A percentile compares a stretch with the other conserved stretches of the same genome.
Conservation (phyloP, 2,888 invertebrate species). For the Marronus borbonicus region DNA sequence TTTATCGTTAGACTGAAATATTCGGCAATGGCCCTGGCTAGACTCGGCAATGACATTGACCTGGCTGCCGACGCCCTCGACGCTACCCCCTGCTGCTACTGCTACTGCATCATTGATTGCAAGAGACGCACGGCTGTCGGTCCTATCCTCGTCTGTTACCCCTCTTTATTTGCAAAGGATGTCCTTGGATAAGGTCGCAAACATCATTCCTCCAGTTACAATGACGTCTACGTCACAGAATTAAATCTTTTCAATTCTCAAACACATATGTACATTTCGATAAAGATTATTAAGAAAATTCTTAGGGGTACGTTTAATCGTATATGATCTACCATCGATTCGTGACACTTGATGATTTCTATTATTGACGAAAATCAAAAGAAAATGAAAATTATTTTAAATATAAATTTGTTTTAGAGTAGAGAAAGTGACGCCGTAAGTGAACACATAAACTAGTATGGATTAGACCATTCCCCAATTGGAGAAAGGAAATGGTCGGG, state of each 20-base stretch:
- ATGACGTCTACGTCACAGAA: neutral
- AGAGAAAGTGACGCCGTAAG: too few relatives aligned
- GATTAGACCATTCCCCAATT: too few relatives aligned
- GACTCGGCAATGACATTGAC: constrained; percentile 71
- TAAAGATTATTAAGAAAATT: too few relatives aligned
- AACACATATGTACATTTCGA: neutral
- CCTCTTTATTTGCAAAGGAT: constrained; percentile 70
- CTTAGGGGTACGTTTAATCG: too few relatives aligned
- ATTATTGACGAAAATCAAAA: too few relatives aligned
- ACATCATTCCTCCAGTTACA: constrained; percentile 53
- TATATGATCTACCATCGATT: too few relatives aligned
- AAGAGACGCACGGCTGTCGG: constrained; percentile 56
- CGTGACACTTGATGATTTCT: too few relatives aligned
- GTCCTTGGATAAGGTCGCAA: constrained; percentile 64
- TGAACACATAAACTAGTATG: too few relatives aligned
- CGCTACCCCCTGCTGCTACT: constrained; percentile 60
- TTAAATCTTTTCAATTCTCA: neutral
- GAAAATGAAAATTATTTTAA: too few relatives aligned
- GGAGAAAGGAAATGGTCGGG: too few relatives aligned
- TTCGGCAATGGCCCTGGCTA: constrained; percentile 57
- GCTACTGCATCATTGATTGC: constrained; percentile 64
- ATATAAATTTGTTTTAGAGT: too few relatives aligned
- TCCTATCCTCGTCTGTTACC: constrained; percentile 58
- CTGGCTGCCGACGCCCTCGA: constrained; percentile 66
- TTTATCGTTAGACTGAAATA: constrained; percentile 49